A percentile compares a stretch with the other conserved stretches of the same genome.
Evolutionary conservation across 2,113 vertebrate species (phyloP).

Genomic region (Euleptes europaea): DNA sequence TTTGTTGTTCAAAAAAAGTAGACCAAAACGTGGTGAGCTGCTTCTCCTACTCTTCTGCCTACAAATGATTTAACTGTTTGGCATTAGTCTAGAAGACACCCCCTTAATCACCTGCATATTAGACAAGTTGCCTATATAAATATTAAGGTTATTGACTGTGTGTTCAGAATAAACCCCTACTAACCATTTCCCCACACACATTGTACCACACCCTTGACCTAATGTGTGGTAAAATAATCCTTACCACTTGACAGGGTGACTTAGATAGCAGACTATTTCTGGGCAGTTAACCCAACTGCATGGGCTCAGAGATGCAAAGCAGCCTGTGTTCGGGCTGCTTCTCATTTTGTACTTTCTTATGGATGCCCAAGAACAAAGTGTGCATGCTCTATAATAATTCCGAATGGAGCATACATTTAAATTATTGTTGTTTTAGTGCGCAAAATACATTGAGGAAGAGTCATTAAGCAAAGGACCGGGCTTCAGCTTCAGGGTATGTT

Average conservation of each 20-base stretch:
- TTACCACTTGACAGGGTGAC: background rate
- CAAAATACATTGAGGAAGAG: background rate
- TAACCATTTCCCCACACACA: background rate
- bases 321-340: background rate
- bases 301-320: background rate
- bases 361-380: background rate
- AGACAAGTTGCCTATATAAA: background rate
- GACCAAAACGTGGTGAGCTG: background rate
- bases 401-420: background rate
- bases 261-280: background rate
- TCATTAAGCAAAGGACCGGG: background rate
- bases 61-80: background rate
- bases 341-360: background rate
- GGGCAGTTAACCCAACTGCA: background rate
- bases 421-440: background rate
- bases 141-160: background rate
- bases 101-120: background rate
- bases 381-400: background rate
- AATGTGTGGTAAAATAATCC: background rate
- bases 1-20: background rate
- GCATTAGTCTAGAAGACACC: background rate
- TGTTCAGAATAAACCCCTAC: background rate
- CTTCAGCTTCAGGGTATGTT: background rate
- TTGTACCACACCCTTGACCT: background rate
- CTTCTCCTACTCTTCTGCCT: background rate